These are phyloP conservation scores for Antedon mediterranea DNA, from an alignment of 53 echinoderm and acorn worm species.

Conservation along the genomic window DNA sequence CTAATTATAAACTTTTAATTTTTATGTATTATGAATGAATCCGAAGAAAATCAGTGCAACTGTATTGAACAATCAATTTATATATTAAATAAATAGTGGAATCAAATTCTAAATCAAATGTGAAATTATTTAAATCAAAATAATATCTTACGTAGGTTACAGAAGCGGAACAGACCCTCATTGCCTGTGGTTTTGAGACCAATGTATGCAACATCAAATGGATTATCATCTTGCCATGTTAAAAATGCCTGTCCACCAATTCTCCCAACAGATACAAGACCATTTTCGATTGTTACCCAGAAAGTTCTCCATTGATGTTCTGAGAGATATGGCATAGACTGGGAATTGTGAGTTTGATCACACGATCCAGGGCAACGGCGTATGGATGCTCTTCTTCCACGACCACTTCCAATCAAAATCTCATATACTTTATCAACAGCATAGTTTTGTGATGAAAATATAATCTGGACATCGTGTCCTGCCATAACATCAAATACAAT, in stretches of 20 bases:
- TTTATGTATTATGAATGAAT: no score
- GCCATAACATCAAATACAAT: background rate
- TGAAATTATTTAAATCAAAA: no score
- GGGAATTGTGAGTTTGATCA: background rate
- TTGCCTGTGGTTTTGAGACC: background rate
- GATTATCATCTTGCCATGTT: background rate
- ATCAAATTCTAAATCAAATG: no score
- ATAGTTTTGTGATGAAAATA: constrained; percentile 13
- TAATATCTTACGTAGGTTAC: background rate
- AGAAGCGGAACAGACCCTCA: background rate
- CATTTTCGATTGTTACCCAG: background rate
- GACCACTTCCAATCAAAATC: background rate
- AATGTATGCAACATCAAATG: background rate
- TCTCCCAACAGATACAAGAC: background rate
- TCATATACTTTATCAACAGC: constrained; percentile 16
- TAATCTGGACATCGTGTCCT: background rate
- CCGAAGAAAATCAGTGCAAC: no score
- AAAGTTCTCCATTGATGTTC: background rate
- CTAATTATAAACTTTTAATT: no score
- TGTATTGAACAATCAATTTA: no score
- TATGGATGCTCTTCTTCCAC: background rate
- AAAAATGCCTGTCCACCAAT: background rate
- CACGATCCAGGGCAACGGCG: background rate
- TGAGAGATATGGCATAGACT: background rate
- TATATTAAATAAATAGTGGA: no score